Evolutionary conservation across 23 tunicate genomes (phyloP).

Genomic region (Trididemnum nubilum): DNA sequence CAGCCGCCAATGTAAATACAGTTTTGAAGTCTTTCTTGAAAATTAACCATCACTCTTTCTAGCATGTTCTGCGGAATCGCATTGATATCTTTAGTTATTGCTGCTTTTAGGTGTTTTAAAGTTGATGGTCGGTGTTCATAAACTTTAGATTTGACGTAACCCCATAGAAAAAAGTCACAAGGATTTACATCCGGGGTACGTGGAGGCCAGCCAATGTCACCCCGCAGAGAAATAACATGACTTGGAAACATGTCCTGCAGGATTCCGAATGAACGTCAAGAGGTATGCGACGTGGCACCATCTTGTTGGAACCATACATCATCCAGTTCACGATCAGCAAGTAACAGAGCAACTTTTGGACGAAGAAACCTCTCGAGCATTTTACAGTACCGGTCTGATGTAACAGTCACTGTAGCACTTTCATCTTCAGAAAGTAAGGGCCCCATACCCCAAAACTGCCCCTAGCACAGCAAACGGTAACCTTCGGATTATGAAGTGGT

Average conservation of each 20-base stretch:
- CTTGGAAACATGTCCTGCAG: background rate
- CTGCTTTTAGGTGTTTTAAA: background rate
- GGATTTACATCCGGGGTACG: background rate
- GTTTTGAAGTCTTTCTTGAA: background rate
- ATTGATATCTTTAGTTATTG: background rate
- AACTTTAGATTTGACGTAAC: background rate
- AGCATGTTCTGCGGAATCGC: background rate
- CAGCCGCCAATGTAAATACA: background rate
- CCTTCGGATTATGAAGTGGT: conserved; percentile 17
- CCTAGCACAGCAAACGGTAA: background rate
- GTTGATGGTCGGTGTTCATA: background rate
- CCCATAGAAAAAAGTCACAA: conserved; percentile 15
- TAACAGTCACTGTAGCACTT: background rate
- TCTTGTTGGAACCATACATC: conserved; percentile 7
- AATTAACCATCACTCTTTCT: background rate
- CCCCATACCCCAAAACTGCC: conserved; percentile 4
- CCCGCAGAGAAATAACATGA: conserved; percentile 4
- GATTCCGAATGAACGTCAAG: background rate
- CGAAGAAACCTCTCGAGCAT: background rate
- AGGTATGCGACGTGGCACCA: conserved; percentile 1
- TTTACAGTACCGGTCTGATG: background rate
- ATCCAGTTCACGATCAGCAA: background rate
- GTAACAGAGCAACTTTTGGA: background rate
- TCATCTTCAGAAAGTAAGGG: conserved; percentile 13
- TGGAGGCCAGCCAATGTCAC: conserved; percentile 7